These are phyloP conservation scores for Lathamus discolor DNA, from an alignment of 2,113 vertebrate species.

Conservation along the genomic window DNA sequence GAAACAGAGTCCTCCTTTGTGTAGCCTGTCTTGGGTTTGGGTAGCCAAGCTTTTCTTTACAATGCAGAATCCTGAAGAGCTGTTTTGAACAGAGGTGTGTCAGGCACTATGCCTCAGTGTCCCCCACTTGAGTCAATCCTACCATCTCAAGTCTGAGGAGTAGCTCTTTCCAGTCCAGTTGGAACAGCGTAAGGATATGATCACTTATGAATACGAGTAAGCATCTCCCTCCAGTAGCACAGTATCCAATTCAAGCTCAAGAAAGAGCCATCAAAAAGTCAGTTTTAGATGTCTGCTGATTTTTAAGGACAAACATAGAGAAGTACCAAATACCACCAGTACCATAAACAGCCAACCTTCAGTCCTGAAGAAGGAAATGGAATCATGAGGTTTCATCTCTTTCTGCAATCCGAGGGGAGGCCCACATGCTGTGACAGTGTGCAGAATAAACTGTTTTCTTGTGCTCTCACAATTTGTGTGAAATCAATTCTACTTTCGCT, in stretches of 20 bases:
- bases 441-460: background rate
- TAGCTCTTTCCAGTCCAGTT: background rate
- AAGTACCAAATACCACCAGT: background rate
- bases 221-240: background rate
- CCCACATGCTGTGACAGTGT: background rate
- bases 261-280: background rate
- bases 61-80: background rate
- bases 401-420: background rate
- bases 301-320: background rate
- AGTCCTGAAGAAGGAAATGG: background rate
- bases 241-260: background rate
- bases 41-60: background rate
- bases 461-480: background rate
- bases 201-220: background rate
- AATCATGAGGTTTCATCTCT: background rate
- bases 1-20: background rate
- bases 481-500: background rate
- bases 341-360: background rate
- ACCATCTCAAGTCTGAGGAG: accelerated
- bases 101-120: background rate
- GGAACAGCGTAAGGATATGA: background rate
- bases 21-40: background rate
- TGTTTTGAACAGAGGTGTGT: background rate
- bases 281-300: background rate
- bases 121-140: background rate